Base-by-base conservation (phyloP, 2,113 vertebrate species). In the Sisor rabdophorus region DNA sequence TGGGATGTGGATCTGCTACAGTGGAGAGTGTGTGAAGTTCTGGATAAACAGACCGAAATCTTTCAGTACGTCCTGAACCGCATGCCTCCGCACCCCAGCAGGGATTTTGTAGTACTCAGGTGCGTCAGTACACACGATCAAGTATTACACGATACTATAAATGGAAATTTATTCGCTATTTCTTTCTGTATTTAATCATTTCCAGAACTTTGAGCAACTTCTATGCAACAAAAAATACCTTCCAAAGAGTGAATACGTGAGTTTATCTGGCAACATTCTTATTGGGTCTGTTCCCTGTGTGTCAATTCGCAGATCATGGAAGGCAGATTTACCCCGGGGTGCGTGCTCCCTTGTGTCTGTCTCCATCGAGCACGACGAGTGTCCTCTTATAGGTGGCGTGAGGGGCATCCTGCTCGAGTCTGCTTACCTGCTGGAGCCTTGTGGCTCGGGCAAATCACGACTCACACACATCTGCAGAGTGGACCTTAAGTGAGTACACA, bases 1-100 rank as follows among this genome's bases (percentile, higher is more conserved):
- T 99, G 97, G 97, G 97, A 99, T 0, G 93, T 97, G 60, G 97
- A 99, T 84, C 93, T 99, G 71, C 88, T 96, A 86, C 95, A 98
- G 83, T 98, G 95, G 95, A 98, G 97, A 88, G 89, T 98, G n/a
- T 91, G 93, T 0, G 95, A 98, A 81, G 92, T 89, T 0, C 84
- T 98, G 80, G 96, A 98, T 91, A 94, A 92, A 81, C 95, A 98
- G 79, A 96, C 96, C 0, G 97, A 99, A 80, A 86, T 99, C 84
- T 99, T 95, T 81, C 96, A 98, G 83, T 98, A 95, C 1, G 94
- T 95, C 80, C 80, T 97, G 82, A 95, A 93, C 83, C 93, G 93
- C 82, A 99, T 99, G 97, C 94, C 95, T 22, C 97, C 97, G 5
- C 97, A 98, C 75, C 95, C 96, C 0, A 88, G 95, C 88, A 90